Conservation (phyloP, 2,888 invertebrate genomes). For the Drosophila hamatofila region DNA sequence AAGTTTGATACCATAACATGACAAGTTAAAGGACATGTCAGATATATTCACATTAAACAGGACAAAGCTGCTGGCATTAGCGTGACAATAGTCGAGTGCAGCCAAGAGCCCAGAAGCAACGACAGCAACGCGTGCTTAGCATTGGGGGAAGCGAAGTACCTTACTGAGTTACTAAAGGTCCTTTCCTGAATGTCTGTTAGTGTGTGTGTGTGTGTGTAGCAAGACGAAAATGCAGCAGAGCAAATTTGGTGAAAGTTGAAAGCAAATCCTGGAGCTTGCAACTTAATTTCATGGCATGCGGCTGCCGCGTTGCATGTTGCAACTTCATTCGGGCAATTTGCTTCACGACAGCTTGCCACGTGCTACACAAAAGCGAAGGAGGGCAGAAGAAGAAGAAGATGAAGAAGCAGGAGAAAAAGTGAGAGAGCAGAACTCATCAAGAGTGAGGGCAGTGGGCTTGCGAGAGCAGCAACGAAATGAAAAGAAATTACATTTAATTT, state of each 20-base stretch:
- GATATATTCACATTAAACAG: constrained; percentile 63
- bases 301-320: constrained; percentile 63
- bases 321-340: constrained; percentile 78
- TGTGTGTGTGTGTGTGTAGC: constrained; percentile 12
- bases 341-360: constrained; percentile 70
- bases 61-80: constrained; percentile 75
- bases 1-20: background rate
- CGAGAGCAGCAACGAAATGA: constrained; percentile 58
- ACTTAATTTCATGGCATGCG: constrained; percentile 77
- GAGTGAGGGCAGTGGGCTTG: constrained; percentile 40
- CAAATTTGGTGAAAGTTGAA: constrained; percentile 75
- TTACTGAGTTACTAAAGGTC: constrained; percentile 40
- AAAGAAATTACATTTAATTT: constrained; percentile 78
- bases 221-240: constrained; percentile 40
- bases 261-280: constrained; percentile 78
- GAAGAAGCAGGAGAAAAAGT: background rate
- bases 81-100: constrained; percentile 74
- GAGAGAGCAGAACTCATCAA: background rate
- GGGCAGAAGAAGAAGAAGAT: background rate
- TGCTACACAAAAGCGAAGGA: constrained; percentile 31
- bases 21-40: constrained; percentile 12
- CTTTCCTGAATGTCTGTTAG: constrained; percentile 17
- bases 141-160: constrained; percentile 55
- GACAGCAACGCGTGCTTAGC: constrained; percentile 67
- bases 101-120: constrained; percentile 65